Base-by-base conservation (phyloP, 2,888 invertebrate species). In the Meteorus cinctellus region DNA sequence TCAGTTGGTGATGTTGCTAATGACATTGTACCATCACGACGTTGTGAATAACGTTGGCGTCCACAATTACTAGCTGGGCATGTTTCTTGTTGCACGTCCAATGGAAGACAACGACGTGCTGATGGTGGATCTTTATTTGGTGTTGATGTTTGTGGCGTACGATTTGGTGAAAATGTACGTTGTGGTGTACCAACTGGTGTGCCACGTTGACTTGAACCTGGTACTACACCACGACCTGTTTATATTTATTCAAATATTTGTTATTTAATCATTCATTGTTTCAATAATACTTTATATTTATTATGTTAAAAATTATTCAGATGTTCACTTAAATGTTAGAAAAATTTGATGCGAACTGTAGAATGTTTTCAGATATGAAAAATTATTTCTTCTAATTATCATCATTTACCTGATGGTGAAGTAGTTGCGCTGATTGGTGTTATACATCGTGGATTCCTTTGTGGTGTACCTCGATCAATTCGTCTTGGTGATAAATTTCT, bases 401-500 rank as follows among this genome's bases (percentile, higher is more conserved):
- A 2, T n/a, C 16, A 65, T 65, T 36, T 81, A 88, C 88, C 85
- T 77, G 85, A 84, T 65, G 88, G 88, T 2, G 89, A 89, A 74
- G 85, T 85, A 51, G 85, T 86, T 1, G 91, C 88, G 48, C 90
- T 88, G n/a, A 86, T 82, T 2, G 72, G 72, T 19, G 76, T 72
- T 16, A 72, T 76, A 55, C 34, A 73, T 0, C 51, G 72, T 0
- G 86, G 83, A 72, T 86, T 88, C 0, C 92, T 90, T 5, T 92
- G 92, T 0, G 92, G 92, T 65, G 92, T 92, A 72, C 76, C 82
- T 75, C 79, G 82, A 81, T 77, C 66, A 24, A 72, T 73, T 45
- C 79, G 76, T 19, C 78, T 86, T n/a, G 88, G 88, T 31, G 88
- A 88, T 12, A 87, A 76, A 12, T 87, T 86, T 66, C 88, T 82